Conservation (phyloP, 1,140 invertebrate genomes). For the Schlechtendalia chinensis region DNA sequence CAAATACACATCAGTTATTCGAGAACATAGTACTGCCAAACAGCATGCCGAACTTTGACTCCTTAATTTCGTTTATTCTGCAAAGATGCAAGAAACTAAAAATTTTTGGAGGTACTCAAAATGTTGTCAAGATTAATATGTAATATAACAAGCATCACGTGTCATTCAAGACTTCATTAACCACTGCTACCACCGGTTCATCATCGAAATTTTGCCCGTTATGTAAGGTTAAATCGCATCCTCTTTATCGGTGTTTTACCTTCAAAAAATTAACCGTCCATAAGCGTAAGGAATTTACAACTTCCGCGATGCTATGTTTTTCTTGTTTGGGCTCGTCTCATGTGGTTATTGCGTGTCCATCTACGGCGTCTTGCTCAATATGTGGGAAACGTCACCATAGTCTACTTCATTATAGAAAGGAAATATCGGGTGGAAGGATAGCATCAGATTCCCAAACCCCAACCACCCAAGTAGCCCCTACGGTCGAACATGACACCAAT, state of each 20-base stretch:
- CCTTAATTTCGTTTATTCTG: no score
- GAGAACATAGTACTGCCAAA: not conserved
- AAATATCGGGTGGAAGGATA: not conserved
- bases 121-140: no score
- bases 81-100: no score
- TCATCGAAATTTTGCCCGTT: no score
- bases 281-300: not conserved
- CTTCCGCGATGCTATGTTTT: not conserved
- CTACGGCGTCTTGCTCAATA: not conserved
- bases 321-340: not conserved
- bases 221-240: not conserved
- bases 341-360: not conserved
- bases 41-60: no score
- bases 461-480: not conserved
- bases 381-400: not conserved
- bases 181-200: no score
- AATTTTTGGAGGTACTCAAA: no score
- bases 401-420: not conserved
- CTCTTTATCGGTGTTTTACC: not conserved
- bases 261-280: not conserved
- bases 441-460: not conserved
- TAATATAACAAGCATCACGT: no score
- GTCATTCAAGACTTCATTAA: no score
- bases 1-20: not conserved
- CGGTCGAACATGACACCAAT: not conserved